These are phyloP conservation scores for Nycteola revayana DNA, from an alignment of 2,888 invertebrate genomes.

Conservation along the genomic window DNA sequence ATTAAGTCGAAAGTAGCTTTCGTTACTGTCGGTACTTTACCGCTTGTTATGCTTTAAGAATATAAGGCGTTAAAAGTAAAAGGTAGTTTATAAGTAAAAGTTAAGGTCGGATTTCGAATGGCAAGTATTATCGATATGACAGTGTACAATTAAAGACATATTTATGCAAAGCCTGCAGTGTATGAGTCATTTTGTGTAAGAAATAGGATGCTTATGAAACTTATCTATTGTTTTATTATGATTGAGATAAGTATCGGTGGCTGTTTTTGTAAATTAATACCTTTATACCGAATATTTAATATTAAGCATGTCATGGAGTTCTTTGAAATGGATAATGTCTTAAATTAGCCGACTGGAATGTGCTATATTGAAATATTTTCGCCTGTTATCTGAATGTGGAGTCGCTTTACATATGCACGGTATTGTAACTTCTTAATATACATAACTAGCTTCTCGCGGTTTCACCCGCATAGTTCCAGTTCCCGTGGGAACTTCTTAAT, in stretches of 20 bases:
- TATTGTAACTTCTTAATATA: no score
- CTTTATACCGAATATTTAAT: constrained; percentile 18
- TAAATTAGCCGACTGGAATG: constrained; percentile 17
- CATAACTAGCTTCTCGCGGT: no score
- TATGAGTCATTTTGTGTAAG: constrained; percentile 68
- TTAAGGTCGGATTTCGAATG: constrained; percentile 36
- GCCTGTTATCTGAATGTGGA: no score
- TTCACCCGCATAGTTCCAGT: no score
- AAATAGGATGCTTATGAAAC: constrained; percentile 50
- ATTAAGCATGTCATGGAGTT: constrained; percentile 27
- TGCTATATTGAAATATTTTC: constrained; percentile 3
- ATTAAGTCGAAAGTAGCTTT: constrained; percentile 12
- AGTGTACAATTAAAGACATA: constrained; percentile 51
- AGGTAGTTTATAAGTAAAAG: not conserved
- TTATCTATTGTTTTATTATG: constrained; percentile 53
- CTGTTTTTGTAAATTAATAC: constrained; percentile 52
- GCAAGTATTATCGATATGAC: constrained; percentile 27
- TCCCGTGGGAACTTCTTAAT: no score
- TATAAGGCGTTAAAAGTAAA: constrained; percentile 7
- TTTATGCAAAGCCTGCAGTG: constrained; percentile 46
- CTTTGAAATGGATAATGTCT: constrained; percentile 25
- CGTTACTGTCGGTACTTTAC: no score
- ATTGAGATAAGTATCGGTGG: constrained; percentile 41
- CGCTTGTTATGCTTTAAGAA: not conserved
- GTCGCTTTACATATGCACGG: no score